Base-by-base conservation (phyloP, 1,140 invertebrate species). In the Ips nitidus region DNA sequence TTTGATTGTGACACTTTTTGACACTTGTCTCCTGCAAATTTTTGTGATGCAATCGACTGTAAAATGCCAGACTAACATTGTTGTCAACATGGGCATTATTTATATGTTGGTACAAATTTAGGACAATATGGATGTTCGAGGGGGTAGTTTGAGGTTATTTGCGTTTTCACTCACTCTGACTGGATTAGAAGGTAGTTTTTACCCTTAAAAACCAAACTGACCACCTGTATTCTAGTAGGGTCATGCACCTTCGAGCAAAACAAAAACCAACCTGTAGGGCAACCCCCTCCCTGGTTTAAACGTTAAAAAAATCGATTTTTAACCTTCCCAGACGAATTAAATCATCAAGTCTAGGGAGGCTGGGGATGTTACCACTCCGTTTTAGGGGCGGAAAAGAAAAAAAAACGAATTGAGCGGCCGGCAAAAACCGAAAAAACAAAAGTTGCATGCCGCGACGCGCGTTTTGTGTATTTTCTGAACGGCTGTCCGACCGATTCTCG, bases 401-500 rank as follows among this genome's bases (percentile, higher is more conserved):
- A 8, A 8, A 22, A 22, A 50, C 7, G 22, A 50, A 50, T 50
- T 22, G 45, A 50, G 45, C 22, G 45, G 7, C 45, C 45, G 45
- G 45, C 45, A 50, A 50, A 50, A 50, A 50, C 45, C 22, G 22
- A 22, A 22, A 50, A 53, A 63, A 39, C 61, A 5, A 52, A n/a
- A 40, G 61, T 50, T 37, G 61, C 61, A 63, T 63, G 52, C 61
- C 58, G 41, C 41, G 58, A 42, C 58, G 58, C 47, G 61, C 45
- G 61, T 52, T 52, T 63, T 50, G 61, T 50, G 61, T 45, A 37
- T 50, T 39, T 22, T 66, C 8, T 41, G 64, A 57, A 66, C 52
- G 22, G 64, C 42, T 66, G 42, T 41, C 41, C 61, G 61, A 43
- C 64, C 8, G 64, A 55, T 57, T 43, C 50, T 66, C 52, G 56